Evolutionary conservation across 30 jellyfish, hydroid and myxozoan species (phyloP), one percentile per base, ranked within the genome.

Genomic region (Kudoa iwatai): DNA sequence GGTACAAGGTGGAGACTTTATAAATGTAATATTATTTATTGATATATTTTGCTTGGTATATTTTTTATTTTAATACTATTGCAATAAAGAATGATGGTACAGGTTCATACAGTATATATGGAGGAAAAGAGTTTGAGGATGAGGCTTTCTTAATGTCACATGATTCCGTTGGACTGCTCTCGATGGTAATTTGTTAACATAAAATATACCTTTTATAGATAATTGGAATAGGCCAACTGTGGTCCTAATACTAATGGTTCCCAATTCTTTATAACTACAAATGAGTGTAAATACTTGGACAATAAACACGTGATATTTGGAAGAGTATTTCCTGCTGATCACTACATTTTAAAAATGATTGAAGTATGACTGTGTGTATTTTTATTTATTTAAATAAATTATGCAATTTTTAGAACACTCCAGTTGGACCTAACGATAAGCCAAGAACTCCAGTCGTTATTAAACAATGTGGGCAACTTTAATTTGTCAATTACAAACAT

Each of bases 1-100:
- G 96, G 57, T 77, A 13, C 96, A 77, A 64, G 96, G 96, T 0
- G 96, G 96, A 0, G 96, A 77, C 25, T 77, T 77, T 53, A 84
- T 77, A 25, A 64, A 62, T 53, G 90, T 61, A n/a, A n/a, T n/a
- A n/a, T n/a, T n/a, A n/a, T n/a, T n/a, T n/a, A n/a, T n/a, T n/a
- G n/a, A n/a, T n/a, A n/a, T n/a, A n/a, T n/a, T n/a, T n/a, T n/a
- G n/a, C n/a, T n/a, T n/a, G n/a, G n/a, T n/a, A n/a, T n/a, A n/a
- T n/a, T n/a, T n/a, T n/a, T n/a, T n/a, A n/a, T n/a, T n/a, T n/a
- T 24, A 20, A 11, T 42, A n/a, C 19, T 28, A 30, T 45, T 23
- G 14, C 38, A n/a, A 28, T 42, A 19, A 23, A 77, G 88, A 84
- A 84, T 23, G 96, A 77, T 57, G 96, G 96, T 54, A 58, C 77